Base-by-base conservation (phyloP, 2,113 vertebrate species). In the Grantiella picta region DNA sequence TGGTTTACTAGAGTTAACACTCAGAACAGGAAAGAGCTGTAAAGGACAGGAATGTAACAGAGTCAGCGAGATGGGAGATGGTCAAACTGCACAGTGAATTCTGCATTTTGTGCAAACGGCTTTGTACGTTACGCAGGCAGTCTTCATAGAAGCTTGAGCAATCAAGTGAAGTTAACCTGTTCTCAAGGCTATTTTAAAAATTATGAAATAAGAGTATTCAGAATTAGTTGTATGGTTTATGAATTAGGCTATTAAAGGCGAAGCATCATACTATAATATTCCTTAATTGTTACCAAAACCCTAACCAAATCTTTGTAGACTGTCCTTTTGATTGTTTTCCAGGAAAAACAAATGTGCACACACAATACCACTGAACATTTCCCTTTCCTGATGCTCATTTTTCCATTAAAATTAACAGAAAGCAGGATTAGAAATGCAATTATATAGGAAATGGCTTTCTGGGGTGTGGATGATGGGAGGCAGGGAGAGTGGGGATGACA, bases 61-160 rank as follows among this genome's bases (percentile, higher is more conserved):
- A 64, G 83, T 86, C 85, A 93, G 86, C 40, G 56, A 95, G 86
- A 96, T 91, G 95, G 49, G 63, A 90, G 64, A 96, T 90, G 92
- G 82, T 64, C 75, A 94, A 95, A 95, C 82, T 84, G 96, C 83
- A 94, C 91, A 76, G 79, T 33, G 78, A 64, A 42, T 65, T 89
- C 95, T 95, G 89, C 82, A 54, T 72, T 75, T 91, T 95, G 93
- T 90, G 95, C 95, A 96, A 95, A 94, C 44, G 72, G 97, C 96
- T 94, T 94, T 96, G 88, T 92, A 94, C 92, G 24, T 94, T 88
- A 96, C 65, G 66, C 73, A 92, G 92, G 82, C 81, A 96, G 95
- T 92, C 96, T 97, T 96, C 96, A 84, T 2, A 94, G 96, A 95
- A 95, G 96, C 94, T 86, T 76, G 92, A 96, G 95, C 83, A 81